phyloP scores from a whole-genome alignment of 2,113 vertebrate species.

The Phocoena sinus region DNA sequence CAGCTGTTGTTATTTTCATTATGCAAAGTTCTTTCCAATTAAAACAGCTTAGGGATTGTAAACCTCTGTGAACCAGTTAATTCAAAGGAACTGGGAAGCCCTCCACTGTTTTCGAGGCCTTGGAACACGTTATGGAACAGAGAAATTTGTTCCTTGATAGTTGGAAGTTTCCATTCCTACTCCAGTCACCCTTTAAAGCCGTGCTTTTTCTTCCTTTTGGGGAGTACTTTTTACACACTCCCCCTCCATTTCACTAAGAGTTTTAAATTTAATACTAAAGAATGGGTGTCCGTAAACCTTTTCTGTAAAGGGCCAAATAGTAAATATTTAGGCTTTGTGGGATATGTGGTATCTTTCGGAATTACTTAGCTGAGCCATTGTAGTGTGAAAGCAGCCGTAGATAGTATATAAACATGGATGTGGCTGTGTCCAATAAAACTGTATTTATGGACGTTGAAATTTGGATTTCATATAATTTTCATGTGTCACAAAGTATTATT shows the following conservation, averaged over 20 bases:
- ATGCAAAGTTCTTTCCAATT: conserved; percentile 37
- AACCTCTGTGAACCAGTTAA: conserved; percentile 42
- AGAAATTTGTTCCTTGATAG: conserved; percentile 57
- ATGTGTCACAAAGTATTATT: neutral
- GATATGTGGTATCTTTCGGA: neutral
- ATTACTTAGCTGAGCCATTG: neutral
- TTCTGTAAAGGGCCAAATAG: neutral
- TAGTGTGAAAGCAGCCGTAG: neutral
- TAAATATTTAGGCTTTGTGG: neutral
- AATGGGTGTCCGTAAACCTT: neutral
- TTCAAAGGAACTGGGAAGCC: conserved; percentile 42
- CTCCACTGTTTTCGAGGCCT: conserved; percentile 36
- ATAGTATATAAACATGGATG: neutral
- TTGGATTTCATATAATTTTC: neutral
- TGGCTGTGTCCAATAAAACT: neutral
- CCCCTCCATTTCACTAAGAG: neutral
- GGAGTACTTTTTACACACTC: neutral
- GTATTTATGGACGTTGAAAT: neutral
- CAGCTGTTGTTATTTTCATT: conserved; percentile 44
- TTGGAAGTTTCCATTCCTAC: conserved; percentile 33
- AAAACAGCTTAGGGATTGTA: conserved; percentile 33
- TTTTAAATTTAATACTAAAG: conserved; percentile 12
- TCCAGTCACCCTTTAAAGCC: neutral
- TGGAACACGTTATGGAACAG: neutral
- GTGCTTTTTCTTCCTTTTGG: neutral